Base-by-base conservation (phyloP, 2,888 invertebrate species). In the Neoascia interrupta region DNA sequence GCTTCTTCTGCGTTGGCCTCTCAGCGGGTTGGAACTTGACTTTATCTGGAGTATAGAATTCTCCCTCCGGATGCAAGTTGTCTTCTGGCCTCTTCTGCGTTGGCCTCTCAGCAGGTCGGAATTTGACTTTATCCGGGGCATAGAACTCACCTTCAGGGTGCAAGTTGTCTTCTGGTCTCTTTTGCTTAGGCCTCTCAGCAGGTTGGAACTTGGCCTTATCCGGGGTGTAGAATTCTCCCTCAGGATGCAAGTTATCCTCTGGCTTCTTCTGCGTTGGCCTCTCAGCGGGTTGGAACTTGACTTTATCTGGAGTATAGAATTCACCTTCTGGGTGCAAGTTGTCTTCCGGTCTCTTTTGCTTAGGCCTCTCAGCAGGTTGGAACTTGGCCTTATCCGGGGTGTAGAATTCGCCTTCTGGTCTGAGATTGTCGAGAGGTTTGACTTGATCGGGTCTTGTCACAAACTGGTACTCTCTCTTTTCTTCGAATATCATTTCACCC, bases 371-470 rank as follows among this genome's bases (percentile, higher is more conserved):
- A 39, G 89, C 91, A 0, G 91, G 91, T 4, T 84, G 85, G 85
- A 88, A 90, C 41, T 88, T 83, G 0, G 89, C 87, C 64, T 88
- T 90, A 53, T 88, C 87, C 0, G 91, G 92, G 11, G 86, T 82
- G 18, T 88, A 89, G 82, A 91, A 92, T 0, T 91, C 90, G 1
- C 92, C 92, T 85, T 92, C 92, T 0, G 91, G 91, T 13, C 83
- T 85, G n/a, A 90, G 82, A 84, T 90, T 90, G 81, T 89, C 90
- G 81, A 88, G 87, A 82, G 88, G 85, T 84, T 87, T 88, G 15
- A 85, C 88, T 3, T 88, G 86, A 26, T 87, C 84, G 2, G 86
- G 87, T 18, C 89, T 85, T 80, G 91, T 90, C 1, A 90, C 90
- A 51, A 90, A 90, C n/a, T 87, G 87, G 83, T 88, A 88, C 82